Percentiles rank a stretch among this genome's conserved stretches.
Evolutionary conservation across 2,797 vertebrate species (phyloP).

Genomic region (Tokudaia tokunoshimensis): DNA sequence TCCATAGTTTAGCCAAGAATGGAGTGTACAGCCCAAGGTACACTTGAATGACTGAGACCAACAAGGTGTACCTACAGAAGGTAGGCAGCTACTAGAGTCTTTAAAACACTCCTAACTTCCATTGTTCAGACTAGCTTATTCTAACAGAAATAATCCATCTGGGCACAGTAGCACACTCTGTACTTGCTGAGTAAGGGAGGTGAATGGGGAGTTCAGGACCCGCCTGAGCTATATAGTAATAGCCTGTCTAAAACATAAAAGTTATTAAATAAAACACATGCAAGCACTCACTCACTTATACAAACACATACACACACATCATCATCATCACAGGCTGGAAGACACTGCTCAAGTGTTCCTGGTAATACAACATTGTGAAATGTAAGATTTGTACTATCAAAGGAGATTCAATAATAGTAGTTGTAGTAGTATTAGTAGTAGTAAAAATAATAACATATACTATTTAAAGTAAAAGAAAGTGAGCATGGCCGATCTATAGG

Average conservation of each 20-base stretch:
- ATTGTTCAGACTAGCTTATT: background rate
- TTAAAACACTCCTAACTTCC: background rate
- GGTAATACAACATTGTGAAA: background rate
- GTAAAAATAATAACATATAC: background rate
- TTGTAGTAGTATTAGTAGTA: no score
- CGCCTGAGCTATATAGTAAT: background rate
- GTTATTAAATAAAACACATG: background rate
- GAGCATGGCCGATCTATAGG: background rate
- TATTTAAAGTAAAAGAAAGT: background rate
- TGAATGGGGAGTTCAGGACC: background rate
- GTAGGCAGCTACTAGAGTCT: background rate
- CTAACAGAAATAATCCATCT: background rate
- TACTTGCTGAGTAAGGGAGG: background rate
- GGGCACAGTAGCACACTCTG: background rate
- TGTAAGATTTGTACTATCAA: background rate
- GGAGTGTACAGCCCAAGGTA: background rate
- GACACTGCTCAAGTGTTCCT: background rate
- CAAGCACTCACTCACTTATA: background rate
- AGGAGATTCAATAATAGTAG: background rate
- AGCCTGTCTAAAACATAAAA: background rate
- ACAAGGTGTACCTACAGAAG: background rate
- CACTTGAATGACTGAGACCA: background rate
- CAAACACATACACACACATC: background rate
- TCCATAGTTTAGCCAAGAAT: background rate
- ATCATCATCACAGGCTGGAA: background rate